Evolutionary conservation across 2,113 vertebrate genomes (phyloP).

Genomic region (Elephas maximus): DNA sequence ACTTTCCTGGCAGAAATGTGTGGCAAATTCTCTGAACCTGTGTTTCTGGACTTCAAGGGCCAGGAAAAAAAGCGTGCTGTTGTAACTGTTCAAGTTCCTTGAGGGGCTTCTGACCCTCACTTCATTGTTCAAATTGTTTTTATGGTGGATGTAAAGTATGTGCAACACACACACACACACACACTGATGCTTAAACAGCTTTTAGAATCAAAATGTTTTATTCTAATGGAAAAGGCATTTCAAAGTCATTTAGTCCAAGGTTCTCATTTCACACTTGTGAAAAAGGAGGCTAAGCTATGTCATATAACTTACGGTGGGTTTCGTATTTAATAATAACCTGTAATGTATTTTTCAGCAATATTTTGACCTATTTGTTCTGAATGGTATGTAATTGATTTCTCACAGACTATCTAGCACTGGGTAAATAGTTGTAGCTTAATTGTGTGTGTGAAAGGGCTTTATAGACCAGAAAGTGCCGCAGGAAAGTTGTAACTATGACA

Average conservation of each 20-base stretch:
- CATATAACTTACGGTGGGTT: not conserved
- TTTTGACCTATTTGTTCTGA: constrained; percentile 8
- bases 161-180: accelerated
- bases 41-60: not conserved
- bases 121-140: not conserved
- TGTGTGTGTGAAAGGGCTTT: not conserved
- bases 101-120: not conserved
- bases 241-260: not conserved
- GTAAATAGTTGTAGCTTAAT: not conserved
- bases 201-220: not conserved
- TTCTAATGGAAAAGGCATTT: not conserved
- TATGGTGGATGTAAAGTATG: not conserved
- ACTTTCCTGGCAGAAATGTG: not conserved
- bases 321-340: not conserved
- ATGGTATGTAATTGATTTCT: not conserved
- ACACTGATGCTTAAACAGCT: not conserved
- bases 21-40: not conserved
- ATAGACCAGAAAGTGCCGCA: not conserved
- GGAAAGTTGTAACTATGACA: not conserved
- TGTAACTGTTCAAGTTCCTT: not conserved
- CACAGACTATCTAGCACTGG: not conserved
- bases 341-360: not conserved
- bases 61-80: not conserved
- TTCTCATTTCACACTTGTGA: not conserved
- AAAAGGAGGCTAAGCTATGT: not conserved